These are phyloP conservation scores for Zonitis immaculata DNA, from an alignment of 2,888 invertebrate species.

Conservation along the genomic window DNA sequence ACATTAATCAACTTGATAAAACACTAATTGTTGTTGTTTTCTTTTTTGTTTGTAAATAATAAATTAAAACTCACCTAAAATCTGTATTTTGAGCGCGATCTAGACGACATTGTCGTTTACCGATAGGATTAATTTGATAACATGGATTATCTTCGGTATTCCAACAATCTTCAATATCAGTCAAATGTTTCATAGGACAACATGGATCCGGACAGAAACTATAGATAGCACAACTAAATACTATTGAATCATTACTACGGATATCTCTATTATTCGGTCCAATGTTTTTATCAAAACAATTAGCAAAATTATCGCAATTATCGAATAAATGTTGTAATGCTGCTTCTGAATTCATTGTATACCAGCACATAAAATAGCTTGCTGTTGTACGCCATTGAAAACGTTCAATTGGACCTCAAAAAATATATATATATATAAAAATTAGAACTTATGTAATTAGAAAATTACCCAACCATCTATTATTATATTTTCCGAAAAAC, in stretches of 20 bases:
- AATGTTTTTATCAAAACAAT: slow-evolving; percentile 51
- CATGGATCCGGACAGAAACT: slow-evolving; percentile 67
- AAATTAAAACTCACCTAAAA: slow-evolving; percentile 43
- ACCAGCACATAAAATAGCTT: slow-evolving; percentile 66
- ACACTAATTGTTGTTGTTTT: too few relatives aligned
- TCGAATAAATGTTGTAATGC: slow-evolving; percentile 54
- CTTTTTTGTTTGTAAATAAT: too few relatives aligned
- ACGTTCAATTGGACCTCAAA: slow-evolving; percentile 51
- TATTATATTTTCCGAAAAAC: too few relatives aligned
- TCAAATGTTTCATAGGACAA: slow-evolving; percentile 53
- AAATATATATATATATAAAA: too few relatives aligned
- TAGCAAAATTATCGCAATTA: slow-evolving; percentile 59
- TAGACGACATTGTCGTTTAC: slow-evolving; percentile 32
- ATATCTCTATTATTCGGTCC: slow-evolving; percentile 52
- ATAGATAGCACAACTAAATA: slow-evolving; percentile 58
- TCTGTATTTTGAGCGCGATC: slow-evolving; percentile 38
- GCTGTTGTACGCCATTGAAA: slow-evolving; percentile 61
- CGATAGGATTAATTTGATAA: slow-evolving; percentile 44
- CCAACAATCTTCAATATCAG: slow-evolving; percentile 47
- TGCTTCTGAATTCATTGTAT: slow-evolving; percentile 55
- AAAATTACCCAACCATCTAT: too few relatives aligned
- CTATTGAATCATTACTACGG: slow-evolving; percentile 53
- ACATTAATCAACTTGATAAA: not conserved
- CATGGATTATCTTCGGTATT: slow-evolving; percentile 53
- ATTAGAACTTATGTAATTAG: too few relatives aligned